Conservation (phyloP, 2,797 vertebrate species). For the Spheniscus humboldti region DNA sequence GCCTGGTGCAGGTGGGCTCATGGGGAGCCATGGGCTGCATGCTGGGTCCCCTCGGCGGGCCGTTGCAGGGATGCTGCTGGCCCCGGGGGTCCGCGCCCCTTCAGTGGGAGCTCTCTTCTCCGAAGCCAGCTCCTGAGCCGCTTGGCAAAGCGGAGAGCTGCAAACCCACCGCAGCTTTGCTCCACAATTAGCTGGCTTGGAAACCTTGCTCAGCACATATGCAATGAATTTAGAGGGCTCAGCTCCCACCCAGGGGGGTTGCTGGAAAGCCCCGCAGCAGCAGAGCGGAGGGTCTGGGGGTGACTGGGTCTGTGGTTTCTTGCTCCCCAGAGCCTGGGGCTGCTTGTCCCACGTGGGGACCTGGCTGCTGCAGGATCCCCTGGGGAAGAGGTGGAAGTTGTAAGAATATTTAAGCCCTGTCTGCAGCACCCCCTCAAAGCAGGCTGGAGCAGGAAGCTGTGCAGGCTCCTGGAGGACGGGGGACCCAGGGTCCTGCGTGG, state of each 20-base stretch:
- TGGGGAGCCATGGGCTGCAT: rapidly evolving
- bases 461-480: not conserved
- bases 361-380: not conserved
- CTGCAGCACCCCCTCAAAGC: not conserved
- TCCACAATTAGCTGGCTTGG: not conserved
- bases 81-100: rapidly evolving
- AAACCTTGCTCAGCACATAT: not conserved
- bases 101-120: not conserved
- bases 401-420: not conserved
- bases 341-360: not conserved
- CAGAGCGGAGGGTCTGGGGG: not conserved
- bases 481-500: not conserved
- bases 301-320: not conserved
- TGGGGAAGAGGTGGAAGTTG: not conserved
- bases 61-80: not conserved
- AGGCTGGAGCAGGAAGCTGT: not conserved
- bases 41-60: not conserved
- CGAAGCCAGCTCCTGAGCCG: not conserved
- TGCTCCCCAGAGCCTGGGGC: not conserved
- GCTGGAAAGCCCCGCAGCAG: not conserved
- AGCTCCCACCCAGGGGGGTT: not conserved
- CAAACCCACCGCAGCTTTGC: rapidly evolving
- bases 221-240: not conserved
- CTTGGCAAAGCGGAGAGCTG: not conserved
- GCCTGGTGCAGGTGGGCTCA: not conserved